Conservation (phyloP, 2,113 vertebrate genomes). For the Syrmaticus mikado region DNA sequence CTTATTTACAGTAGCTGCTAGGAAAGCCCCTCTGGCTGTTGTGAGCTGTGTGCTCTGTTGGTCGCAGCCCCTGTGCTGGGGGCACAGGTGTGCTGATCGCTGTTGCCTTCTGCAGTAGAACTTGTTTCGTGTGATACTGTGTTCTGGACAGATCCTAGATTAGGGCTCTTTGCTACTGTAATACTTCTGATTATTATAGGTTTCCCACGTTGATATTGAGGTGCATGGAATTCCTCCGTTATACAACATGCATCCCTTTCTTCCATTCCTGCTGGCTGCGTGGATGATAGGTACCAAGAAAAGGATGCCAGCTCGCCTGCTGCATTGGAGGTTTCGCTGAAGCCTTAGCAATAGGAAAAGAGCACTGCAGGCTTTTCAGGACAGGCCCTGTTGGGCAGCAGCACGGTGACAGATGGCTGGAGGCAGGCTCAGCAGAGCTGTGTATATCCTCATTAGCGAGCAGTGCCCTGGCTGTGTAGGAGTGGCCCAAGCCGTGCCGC, state of each 20-base stretch:
- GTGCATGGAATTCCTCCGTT: not conserved
- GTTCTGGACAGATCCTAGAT: not conserved
- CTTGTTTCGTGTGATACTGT: fast-evolving
- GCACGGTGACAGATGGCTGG: not conserved
- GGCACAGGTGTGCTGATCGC: fast-evolving
- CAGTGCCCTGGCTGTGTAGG: not conserved
- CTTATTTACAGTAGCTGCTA: too few species aligned
- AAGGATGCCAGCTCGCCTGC: not conserved
- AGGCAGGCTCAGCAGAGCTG: not conserved
- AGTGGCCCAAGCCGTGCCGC: fast-evolving
- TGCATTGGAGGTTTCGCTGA: not conserved
- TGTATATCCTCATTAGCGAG: fast-evolving
- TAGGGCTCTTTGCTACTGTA: not conserved
- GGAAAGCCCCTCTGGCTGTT: not conserved
- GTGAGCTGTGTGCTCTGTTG: not conserved
- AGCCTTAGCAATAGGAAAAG: not conserved
- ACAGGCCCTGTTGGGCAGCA: not conserved
- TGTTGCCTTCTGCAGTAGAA: not conserved
- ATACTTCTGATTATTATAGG: fast-evolving
- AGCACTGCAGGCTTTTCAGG: not conserved
- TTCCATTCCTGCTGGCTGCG: not conserved
- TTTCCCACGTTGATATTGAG: not conserved
- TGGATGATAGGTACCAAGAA: not conserved
- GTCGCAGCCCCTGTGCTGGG: fast-evolving
- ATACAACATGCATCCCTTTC: not conserved